phyloP scores from a whole-genome alignment of 2,888 invertebrate species.

The Melinaea marsaeus region DNA sequence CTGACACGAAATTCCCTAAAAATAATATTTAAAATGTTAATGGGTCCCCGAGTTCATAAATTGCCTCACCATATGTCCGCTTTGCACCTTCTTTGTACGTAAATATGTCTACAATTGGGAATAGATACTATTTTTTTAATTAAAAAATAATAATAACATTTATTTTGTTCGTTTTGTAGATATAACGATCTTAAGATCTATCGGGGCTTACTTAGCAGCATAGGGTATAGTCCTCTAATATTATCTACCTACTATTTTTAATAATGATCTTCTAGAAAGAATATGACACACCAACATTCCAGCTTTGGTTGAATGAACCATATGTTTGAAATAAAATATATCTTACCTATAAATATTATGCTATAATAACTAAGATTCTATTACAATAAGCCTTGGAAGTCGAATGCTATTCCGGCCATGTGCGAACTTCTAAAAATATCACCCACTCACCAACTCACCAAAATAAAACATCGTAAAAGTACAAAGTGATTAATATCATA shows the following conservation, averaged over 20 bases:
- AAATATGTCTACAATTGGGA: conserved; percentile 77
- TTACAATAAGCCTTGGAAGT: conserved; percentile 48
- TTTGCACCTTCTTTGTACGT: conserved; percentile 76
- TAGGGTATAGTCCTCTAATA: too few species aligned
- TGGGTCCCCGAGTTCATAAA: conserved; percentile 75
- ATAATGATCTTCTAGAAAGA: too few species aligned
- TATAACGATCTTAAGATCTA: neutral
- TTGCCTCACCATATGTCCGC: conserved; percentile 76
- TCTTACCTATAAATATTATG: conserved; percentile 30
- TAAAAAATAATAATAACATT: neutral
- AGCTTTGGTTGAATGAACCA: too few species aligned
- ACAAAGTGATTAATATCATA: conserved; percentile 32
- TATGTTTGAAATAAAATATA: neutral
- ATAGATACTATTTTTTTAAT: conserved; percentile 55
- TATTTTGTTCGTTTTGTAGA: neutral
- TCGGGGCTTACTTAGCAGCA: too few species aligned
- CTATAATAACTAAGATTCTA: conserved; percentile 20
- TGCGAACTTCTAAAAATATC: conserved; percentile 54
- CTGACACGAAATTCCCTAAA: conserved; percentile 78
- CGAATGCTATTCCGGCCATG: conserved; percentile 46
- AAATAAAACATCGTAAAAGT: conserved; percentile 48
- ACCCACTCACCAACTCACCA: conserved; percentile 45
- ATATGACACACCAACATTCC: too few species aligned
- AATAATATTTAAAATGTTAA: conserved; percentile 79
- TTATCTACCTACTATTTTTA: too few species aligned